phyloP scores from a whole-genome alignment of 2,888 invertebrate species.

The Dicyrtoma fusca region DNA sequence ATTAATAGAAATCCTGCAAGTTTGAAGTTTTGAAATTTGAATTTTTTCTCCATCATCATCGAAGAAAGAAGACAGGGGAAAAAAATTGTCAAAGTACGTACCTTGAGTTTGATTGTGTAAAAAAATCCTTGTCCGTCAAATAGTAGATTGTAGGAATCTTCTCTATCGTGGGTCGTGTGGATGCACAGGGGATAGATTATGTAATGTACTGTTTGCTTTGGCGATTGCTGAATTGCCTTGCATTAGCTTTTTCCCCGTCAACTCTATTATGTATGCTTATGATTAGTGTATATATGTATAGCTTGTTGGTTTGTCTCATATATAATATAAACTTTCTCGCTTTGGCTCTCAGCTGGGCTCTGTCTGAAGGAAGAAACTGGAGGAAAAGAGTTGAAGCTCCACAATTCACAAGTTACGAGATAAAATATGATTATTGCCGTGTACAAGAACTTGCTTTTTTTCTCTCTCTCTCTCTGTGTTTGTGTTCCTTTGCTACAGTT shows the following conservation, averaged over 20 bases:
- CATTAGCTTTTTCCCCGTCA: neutral
- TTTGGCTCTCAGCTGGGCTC: too few relatives aligned
- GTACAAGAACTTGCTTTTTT: constrained; percentile 28
- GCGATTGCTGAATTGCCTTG: neutral
- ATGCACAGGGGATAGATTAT: too few relatives aligned
- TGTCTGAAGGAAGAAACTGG: neutral
- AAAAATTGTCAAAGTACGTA: constrained; percentile 32
- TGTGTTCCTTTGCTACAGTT: neutral
- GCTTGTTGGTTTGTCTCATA: too few relatives aligned
- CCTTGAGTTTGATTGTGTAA: constrained; percentile 20
- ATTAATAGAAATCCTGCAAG: constrained; percentile 32
- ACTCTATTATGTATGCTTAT: too few relatives aligned
- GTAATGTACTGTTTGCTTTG: too few relatives aligned
- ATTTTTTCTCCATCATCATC: constrained; percentile 6
- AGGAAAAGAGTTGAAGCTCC: constrained; percentile 25
- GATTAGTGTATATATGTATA: too few relatives aligned
- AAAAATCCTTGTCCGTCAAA: constrained; percentile 32
- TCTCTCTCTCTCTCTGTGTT: neutral
- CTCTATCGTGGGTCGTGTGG: too few relatives aligned
- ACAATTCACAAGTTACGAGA: constrained; percentile 29
- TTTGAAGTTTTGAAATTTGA: constrained; percentile 1
- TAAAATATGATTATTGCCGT: constrained; percentile 34
- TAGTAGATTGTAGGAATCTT: neutral
- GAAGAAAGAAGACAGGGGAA: neutral
- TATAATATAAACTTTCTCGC: too few relatives aligned